These are phyloP conservation scores for Chionomys nivalis DNA, from an alignment of 2,113 vertebrate species.

Conservation along the genomic window DNA sequence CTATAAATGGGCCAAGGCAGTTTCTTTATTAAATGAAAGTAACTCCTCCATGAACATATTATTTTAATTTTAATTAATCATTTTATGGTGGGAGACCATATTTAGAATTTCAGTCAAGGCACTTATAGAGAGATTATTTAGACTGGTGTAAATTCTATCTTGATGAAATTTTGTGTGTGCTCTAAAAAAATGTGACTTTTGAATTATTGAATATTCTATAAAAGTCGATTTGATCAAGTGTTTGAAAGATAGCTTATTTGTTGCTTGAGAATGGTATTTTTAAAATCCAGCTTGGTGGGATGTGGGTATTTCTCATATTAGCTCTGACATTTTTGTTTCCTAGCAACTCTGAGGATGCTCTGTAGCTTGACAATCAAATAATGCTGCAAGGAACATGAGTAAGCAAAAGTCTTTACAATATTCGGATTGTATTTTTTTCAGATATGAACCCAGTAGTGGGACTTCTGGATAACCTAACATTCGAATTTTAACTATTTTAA, in stretches of 20 bases:
- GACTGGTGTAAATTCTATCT: background rate
- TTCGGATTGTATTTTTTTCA: background rate
- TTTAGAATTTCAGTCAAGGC: background rate
- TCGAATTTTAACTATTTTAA: background rate
- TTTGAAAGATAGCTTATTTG: background rate
- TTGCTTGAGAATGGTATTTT: background rate
- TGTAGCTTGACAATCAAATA: background rate
- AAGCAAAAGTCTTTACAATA: background rate
- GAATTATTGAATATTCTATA: background rate
- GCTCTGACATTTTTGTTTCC: background rate
- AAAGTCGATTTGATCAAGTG: background rate
- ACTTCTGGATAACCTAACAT: background rate
- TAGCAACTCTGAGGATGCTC: background rate
- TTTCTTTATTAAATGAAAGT: too few species aligned
- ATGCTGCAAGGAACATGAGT: background rate
- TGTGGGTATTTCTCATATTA: background rate
- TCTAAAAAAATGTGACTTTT: conserved; percentile 5
- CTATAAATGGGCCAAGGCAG: too few species aligned
- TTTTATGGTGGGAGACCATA: background rate
- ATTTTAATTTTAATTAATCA: background rate
- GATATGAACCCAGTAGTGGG: background rate
- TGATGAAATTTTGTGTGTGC: background rate
- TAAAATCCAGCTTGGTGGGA: background rate
- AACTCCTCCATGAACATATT: background rate
- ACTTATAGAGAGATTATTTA: background rate